A percentile compares a stretch with the other conserved stretches of the same genome.
Evolutionary conservation across 2,113 vertebrate species (phyloP).

Genomic region (Corythornis cristatus): DNA sequence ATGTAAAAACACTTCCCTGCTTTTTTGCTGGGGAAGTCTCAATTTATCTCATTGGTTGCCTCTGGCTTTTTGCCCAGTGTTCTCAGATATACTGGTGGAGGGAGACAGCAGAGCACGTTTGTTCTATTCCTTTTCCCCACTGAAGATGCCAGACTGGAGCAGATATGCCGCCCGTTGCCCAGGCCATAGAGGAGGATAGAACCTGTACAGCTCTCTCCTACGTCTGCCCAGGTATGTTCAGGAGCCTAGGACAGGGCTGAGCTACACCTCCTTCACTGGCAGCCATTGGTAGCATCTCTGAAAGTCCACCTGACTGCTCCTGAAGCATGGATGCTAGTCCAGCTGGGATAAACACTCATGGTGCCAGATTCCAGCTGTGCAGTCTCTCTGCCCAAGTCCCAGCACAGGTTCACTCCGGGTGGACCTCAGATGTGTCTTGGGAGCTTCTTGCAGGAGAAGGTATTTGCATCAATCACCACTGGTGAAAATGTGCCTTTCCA

Average conservation of each 20-base stretch:
- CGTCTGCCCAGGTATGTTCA: not conserved
- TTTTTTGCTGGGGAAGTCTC: not conserved
- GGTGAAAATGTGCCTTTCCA: not conserved
- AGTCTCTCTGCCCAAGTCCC: not conserved
- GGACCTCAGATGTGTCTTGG: not conserved
- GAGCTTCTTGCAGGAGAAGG: not conserved
- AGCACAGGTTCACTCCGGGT: not conserved
- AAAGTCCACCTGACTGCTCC: not conserved
- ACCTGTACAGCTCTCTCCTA: not conserved
- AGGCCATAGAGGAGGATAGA: accelerated
- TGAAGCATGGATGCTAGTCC: accelerated
- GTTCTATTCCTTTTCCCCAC: not conserved
- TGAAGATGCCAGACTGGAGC: not conserved
- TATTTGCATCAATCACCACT: not conserved
- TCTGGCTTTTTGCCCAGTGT: not conserved
- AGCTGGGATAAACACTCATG: accelerated
- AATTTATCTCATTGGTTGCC: not conserved
- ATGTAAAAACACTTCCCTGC: not conserved
- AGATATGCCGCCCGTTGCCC: not conserved
- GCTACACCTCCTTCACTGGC: accelerated
- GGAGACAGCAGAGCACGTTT: not conserved
- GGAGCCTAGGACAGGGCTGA: not conserved
- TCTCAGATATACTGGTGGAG: not conserved
- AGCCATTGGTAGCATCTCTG: not conserved
- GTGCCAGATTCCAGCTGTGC: not conserved